Evolutionary conservation across 1,140 invertebrate species (phyloP), one percentile per base, ranked within the genome.

Genomic region (Aphidius ervi): DNA sequence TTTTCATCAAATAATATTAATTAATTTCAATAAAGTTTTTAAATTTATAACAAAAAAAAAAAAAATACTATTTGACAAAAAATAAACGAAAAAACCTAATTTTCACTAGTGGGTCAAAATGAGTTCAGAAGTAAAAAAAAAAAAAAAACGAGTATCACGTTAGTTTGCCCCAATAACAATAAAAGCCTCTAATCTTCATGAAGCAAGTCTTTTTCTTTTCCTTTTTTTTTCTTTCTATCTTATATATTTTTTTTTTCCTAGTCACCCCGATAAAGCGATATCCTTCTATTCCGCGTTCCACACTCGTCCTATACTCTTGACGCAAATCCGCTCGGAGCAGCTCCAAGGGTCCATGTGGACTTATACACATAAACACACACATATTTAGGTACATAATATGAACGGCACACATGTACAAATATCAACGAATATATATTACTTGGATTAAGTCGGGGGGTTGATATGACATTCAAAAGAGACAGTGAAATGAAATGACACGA

Each of bases 151-250:
- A 46, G 41, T 10, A 60, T 58, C 46, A n/a, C 31, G 62, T 59
- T 56, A 63, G 61, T 45, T 55, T 59, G 63, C 61, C 53, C 61
- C 60, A 70, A 68, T 70, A 68, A 68, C 65, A 68, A 68, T 68
- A 68, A 70, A 65, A 68, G 65, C 67, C 50, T 70, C 63, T 67
- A 68, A 70, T 70, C 68, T 68, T 68, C 60, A 65, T 66, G 66
- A 68, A 68, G 64, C 54, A 60, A 55, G 50, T 56, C 50, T 58
- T 61, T 58, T 54, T 59, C 41, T 48, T 56, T 56, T 56, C 43
- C 54, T 37, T 46, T 10, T 23, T 4, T 42, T 45, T 56, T n/a
- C 9, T 56, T 54, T 16, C 10, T 10, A 7, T 42, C 42, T 16
- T 46, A 43, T 43, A 46, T 46, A 10, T 3, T 39, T 39, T 57